Conservation (phyloP, 2,888 invertebrate species). For the Stenurella melanura region DNA sequence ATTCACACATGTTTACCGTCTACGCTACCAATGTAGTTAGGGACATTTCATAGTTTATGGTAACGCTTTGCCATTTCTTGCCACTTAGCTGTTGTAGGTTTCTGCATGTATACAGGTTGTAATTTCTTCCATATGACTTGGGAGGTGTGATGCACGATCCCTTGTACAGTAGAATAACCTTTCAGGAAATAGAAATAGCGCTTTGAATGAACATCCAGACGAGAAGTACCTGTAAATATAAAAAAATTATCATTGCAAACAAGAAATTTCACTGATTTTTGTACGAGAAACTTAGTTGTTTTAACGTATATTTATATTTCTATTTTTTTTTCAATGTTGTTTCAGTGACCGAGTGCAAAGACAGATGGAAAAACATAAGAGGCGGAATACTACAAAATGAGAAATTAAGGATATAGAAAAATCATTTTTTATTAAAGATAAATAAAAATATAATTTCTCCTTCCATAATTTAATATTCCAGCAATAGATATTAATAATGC, state of each 20-base stretch:
- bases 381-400: too few species aligned
- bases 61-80: conserved; percentile 16
- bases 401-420: too few species aligned
- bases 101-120: conserved; percentile 21
- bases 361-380: conserved; percentile 21
- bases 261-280: background rate
- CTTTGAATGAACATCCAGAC: background rate
- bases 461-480: too few species aligned
- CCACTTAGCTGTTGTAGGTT: conserved; percentile 16
- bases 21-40: conserved; percentile 9
- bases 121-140: conserved; percentile 27
- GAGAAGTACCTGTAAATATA: conserved; percentile 14
- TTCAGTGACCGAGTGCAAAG: conserved; percentile 27
- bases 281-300: background rate
- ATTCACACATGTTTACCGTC: background rate
- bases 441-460: too few species aligned
- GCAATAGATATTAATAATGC: too few species aligned
- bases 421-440: too few species aligned
- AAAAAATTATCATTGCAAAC: background rate
- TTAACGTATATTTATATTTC: background rate
- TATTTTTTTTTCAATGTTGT: conserved; percentile 8
- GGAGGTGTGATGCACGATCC: conserved; percentile 22
- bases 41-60: conserved; percentile 9
- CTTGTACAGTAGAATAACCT: conserved; percentile 18
- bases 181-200: conserved; percentile 10